Percentiles rank a stretch among this genome's conserved stretches.
These are phyloP conservation scores for Copidosoma floridanum DNA, from an alignment of 1,140 invertebrate species.

Conservation along the genomic window DNA sequence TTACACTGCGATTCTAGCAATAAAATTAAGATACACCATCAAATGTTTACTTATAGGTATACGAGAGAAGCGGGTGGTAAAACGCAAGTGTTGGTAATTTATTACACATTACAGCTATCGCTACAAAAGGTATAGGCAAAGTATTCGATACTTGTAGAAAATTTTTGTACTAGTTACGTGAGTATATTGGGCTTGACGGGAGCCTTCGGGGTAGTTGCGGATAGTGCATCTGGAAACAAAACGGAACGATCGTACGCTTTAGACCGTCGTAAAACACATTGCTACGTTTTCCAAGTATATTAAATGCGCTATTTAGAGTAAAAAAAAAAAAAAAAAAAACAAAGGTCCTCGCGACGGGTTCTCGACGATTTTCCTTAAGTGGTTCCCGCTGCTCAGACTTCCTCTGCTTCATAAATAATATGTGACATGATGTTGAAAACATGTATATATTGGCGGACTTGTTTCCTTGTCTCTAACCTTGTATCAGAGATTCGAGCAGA, in stretches of 20 bases:
- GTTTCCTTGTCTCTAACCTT: constrained; percentile 15
- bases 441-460: constrained; percentile 5
- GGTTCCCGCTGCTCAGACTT: constrained; percentile 29
- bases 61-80: too few species aligned
- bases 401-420: constrained; percentile 26
- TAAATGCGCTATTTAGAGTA: constrained; percentile 4
- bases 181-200: background rate
- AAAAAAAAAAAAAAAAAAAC: background rate
- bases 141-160: too few species aligned
- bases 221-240: constrained; percentile 24
- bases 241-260: constrained; percentile 19
- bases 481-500: too few species aligned
- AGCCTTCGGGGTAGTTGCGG: constrained; percentile 13
- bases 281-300: background rate
- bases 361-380: constrained; percentile 23
- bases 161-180: too few species aligned
- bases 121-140: too few species aligned
- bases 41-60: background rate
- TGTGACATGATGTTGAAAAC: constrained; percentile 16
- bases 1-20: constrained; percentile 10
- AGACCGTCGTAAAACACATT: too few species aligned
- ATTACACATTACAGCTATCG: too few species aligned
- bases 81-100: too few species aligned
- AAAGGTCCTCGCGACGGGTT: background rate
- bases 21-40: constrained; percentile 1